phyloP scores from a whole-genome alignment of 2,888 invertebrate genomes.

The Archips crataeganus region DNA sequence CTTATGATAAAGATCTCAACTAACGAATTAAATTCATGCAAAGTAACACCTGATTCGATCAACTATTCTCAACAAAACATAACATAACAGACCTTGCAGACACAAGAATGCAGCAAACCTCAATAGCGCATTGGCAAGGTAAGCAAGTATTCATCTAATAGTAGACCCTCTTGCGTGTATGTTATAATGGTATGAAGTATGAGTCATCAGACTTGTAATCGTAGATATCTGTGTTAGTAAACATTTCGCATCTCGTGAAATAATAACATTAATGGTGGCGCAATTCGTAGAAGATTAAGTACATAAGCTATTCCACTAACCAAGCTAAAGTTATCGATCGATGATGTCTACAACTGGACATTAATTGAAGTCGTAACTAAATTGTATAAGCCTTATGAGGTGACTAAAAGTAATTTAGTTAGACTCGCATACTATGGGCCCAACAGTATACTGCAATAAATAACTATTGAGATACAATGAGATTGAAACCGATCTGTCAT shows the following conservation, averaged over 20 bases:
- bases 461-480: background rate
- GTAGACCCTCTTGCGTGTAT: conserved; percentile 13
- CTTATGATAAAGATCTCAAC: no score
- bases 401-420: no score
- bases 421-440: background rate
- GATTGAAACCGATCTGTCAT: conserved; percentile 28
- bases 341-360: no score
- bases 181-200: conserved; percentile 5
- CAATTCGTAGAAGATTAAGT: conserved; percentile 1
- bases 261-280: conserved; percentile 14
- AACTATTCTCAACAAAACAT: conserved; percentile 7
- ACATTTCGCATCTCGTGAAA: conserved; percentile 16
- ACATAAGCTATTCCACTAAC: background rate
- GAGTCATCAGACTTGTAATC: conserved; percentile 24
- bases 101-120: conserved; percentile 29
- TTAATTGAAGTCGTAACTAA: no score
- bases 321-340: background rate
- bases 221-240: conserved; percentile 31
- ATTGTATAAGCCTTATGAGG: no score
- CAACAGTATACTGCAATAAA: background rate
- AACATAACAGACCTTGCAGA: background rate
- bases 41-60: no score
- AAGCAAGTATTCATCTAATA: conserved; percentile 20
- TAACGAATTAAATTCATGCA: no score
- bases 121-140: conserved; percentile 35